These are phyloP conservation scores for Lycocerus yunnanus DNA, from an alignment of 2,888 invertebrate species.

Conservation along the genomic window DNA sequence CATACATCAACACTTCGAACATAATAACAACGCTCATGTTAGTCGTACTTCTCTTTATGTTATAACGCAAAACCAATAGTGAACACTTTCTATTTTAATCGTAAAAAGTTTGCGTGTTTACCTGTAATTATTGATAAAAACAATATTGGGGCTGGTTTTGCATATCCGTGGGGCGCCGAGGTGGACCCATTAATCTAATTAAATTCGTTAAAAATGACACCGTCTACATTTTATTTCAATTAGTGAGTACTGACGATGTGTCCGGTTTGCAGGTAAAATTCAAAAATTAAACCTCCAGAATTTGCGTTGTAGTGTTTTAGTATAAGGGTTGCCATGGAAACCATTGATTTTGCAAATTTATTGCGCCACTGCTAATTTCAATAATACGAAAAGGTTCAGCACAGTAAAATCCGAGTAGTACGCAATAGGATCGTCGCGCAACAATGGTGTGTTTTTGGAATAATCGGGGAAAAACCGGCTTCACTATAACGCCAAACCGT, in stretches of 20 bases:
- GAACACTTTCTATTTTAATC: neutral
- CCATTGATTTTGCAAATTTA: neutral
- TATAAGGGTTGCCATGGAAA: neutral
- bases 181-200: neutral
- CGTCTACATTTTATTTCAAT: neutral
- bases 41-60: neutral
- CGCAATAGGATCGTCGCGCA: neutral
- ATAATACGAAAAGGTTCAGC: neutral
- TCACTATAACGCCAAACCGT: neutral
- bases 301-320: neutral
- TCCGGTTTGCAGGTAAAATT: neutral
- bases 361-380: neutral
- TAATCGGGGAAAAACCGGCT: neutral
- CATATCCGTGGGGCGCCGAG: neutral
- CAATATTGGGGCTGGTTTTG: neutral
- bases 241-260: neutral
- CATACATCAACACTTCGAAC: constrained; percentile 41
- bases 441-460: neutral
- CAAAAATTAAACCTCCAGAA: neutral
- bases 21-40: constrained; percentile 39
- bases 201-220: neutral
- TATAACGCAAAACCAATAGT: neutral
- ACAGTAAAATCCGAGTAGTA: no score
- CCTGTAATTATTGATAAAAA: neutral
- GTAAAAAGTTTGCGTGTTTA: neutral